These are phyloP conservation scores for Nomada ruficornis DNA, from an alignment of 2,888 invertebrate species.

Conservation along the genomic window DNA sequence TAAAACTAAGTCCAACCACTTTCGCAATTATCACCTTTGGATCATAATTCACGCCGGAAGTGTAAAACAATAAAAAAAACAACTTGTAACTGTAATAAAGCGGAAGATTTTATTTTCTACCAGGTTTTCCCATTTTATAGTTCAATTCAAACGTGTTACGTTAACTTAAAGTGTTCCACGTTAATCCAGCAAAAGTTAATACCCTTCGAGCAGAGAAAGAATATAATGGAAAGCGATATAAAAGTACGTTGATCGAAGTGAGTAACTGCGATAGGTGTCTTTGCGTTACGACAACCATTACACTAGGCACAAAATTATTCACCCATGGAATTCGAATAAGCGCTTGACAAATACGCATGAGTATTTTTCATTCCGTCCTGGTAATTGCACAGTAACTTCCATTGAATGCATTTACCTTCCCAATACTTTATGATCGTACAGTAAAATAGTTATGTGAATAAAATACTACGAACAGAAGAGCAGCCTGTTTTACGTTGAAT, in stretches of 20 bases:
- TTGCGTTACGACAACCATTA: background rate
- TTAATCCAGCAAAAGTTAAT: slow-evolving; percentile 1
- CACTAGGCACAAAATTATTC: slow-evolving; percentile 8
- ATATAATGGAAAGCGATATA: slow-evolving; percentile 4
- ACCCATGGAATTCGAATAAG: slow-evolving; percentile 17
- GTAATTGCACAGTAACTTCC: slow-evolving; percentile 7
- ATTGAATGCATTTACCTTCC: slow-evolving; percentile 8
- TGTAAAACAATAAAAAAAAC: no score
- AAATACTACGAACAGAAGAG: background rate
- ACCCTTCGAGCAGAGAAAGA: background rate
- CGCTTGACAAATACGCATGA: slow-evolving; percentile 9
- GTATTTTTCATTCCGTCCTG: slow-evolving; percentile 4
- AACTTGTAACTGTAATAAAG: no score
- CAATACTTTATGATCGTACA: slow-evolving; percentile 8
- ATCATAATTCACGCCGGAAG: no score
- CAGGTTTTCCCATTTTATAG: background rate
- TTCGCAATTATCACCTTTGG: no score
- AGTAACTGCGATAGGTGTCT: slow-evolving; percentile 2
- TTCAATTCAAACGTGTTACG: background rate
- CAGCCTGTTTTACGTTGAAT: background rate
- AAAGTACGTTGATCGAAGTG: slow-evolving; percentile 2
- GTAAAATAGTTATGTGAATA: background rate
- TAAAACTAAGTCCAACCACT: no score
- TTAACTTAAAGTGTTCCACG: background rate
- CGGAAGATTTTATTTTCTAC: no score